Conservation (phyloP, 2,888 invertebrate species). For the Metopia argyrocephala region DNA sequence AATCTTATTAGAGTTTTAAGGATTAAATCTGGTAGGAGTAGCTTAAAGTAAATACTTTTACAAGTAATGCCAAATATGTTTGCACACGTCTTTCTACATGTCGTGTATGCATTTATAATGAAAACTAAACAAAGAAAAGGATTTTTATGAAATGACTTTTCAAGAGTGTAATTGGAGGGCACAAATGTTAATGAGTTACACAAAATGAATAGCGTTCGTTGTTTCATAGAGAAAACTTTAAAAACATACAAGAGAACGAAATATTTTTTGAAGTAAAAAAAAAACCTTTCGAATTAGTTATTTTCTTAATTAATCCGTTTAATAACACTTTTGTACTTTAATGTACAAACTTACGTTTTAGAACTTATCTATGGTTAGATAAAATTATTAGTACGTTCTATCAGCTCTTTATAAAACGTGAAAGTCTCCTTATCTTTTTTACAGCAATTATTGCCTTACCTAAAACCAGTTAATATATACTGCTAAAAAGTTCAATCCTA, state of each 20-base stretch:
- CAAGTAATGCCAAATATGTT: slow-evolving; percentile 17
- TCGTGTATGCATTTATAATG: slow-evolving; percentile 49
- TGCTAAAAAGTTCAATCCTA: too few relatives aligned
- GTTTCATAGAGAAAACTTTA: not conserved
- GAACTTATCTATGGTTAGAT: too few relatives aligned
- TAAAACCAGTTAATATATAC: too few relatives aligned
- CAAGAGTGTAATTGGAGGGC: slow-evolving; percentile 54
- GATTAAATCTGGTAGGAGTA: slow-evolving; percentile 29
- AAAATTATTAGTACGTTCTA: too few relatives aligned
- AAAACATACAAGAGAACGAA: not conserved
- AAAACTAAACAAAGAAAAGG: slow-evolving; percentile 56
- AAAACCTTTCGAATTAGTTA: too few relatives aligned
- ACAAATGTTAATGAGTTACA: slow-evolving; percentile 61
- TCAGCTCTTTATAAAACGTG: too few relatives aligned
- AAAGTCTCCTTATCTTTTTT: too few relatives aligned
- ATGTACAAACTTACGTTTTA: too few relatives aligned
- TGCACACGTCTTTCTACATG: slow-evolving; percentile 15
- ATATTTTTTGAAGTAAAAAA: too few relatives aligned
- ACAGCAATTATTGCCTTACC: too few relatives aligned
- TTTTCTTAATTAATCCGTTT: too few relatives aligned
- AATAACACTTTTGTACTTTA: too few relatives aligned
- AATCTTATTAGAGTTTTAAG: slow-evolving; percentile 13
- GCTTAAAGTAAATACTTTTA: slow-evolving; percentile 29
- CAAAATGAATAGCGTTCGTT: not conserved
- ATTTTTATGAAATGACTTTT: slow-evolving; percentile 57